phyloP scores from a whole-genome alignment of 2,113 vertebrate species.

The Herpetotheres cachinnans region DNA sequence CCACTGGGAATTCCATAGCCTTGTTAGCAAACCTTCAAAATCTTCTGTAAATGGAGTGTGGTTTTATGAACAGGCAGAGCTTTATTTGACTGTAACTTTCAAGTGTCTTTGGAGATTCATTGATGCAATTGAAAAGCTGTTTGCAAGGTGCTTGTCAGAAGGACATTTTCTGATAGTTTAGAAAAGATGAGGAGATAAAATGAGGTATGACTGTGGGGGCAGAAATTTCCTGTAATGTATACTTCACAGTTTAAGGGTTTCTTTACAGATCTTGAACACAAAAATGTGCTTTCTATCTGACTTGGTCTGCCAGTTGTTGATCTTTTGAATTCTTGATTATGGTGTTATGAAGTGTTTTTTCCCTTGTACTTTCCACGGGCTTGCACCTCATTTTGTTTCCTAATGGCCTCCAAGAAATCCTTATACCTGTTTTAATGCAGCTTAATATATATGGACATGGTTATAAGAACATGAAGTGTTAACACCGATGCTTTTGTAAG shows the following conservation, averaged over 20 bases:
- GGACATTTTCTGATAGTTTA: background rate
- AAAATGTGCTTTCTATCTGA: background rate
- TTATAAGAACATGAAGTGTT: background rate
- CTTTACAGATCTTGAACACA: background rate
- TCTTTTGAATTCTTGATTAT: background rate
- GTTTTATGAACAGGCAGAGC: background rate
- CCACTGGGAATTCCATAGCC: background rate
- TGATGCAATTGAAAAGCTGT: background rate
- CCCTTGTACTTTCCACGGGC: accelerated
- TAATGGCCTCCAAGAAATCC: background rate
- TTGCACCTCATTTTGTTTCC: background rate
- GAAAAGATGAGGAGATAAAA: constrained; percentile 19
- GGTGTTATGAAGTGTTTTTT: background rate
- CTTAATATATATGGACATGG: background rate
- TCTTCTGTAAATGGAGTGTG: background rate
- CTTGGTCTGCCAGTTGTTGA: background rate
- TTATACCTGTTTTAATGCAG: background rate
- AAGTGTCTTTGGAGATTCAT: background rate
- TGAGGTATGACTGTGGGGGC: background rate
- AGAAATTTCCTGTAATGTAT: constrained; percentile 6
- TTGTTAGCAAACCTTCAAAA: background rate
- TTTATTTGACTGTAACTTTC: background rate
- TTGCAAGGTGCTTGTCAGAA: background rate
- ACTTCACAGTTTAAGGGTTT: background rate
- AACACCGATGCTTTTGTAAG: background rate